A percentile compares a stretch with the other conserved stretches of the same genome.
Conservation (phyloP, 2,113 vertebrate species). For the Petroica traversi region DNA sequence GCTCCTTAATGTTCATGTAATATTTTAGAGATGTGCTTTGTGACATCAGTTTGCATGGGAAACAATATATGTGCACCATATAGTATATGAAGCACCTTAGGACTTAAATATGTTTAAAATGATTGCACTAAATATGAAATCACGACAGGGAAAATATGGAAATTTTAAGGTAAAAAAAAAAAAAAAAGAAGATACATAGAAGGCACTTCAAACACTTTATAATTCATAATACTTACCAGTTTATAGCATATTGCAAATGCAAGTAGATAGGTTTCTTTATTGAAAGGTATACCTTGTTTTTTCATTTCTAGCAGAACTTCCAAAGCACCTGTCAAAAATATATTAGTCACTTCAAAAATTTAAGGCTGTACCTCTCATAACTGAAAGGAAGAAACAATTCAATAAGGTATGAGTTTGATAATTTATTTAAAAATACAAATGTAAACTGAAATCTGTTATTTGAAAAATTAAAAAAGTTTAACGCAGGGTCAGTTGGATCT, state of each 20-base stretch:
- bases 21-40: neutral
- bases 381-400: neutral
- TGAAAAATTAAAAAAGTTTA: neutral
- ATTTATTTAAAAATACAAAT: neutral
- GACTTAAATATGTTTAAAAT: neutral
- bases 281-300: conserved; percentile 81
- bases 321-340: conserved; percentile 79
- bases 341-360: neutral
- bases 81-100: neutral
- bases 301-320: conserved; percentile 86
- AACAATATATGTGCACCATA: neutral
- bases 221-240: conserved; percentile 73
- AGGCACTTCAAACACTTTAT: neutral
- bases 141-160: neutral
- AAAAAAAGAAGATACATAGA: neutral
- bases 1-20: neutral
- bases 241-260: conserved; percentile 89
- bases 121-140: neutral
- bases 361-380: neutral
- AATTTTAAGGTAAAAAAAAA: neutral
- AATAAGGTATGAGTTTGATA: accelerated
- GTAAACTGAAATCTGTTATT: neutral
- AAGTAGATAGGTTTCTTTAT: conserved; percentile 81
- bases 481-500: neutral
- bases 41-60: neutral